These are phyloP conservation scores for Trypoxylus dichotomus DNA, from an alignment of 1,140 invertebrate genomes.

Conservation along the genomic window DNA sequence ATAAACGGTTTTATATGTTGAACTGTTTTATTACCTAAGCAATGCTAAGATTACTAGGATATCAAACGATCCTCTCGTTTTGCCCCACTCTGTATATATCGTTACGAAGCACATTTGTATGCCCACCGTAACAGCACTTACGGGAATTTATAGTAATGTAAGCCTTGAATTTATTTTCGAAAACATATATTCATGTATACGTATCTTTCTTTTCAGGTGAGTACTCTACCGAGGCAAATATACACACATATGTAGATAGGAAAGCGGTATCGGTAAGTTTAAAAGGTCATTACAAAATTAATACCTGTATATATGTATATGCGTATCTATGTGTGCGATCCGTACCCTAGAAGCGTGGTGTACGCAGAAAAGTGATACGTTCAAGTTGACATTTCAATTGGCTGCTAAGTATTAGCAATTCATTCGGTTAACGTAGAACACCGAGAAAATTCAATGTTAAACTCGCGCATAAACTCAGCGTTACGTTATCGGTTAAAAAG, in stretches of 20 bases:
- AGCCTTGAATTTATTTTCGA: constrained; percentile 8
- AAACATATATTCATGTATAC: background rate
- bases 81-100: background rate
- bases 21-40: too few relatives aligned
- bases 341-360: background rate
- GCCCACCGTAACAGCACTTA: background rate
- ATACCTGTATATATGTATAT: background rate
- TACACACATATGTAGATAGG: background rate
- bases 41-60: too few relatives aligned
- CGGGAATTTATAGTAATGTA: background rate
- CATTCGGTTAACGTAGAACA: background rate
- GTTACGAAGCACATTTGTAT: background rate
- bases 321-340: too few relatives aligned
- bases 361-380: background rate
- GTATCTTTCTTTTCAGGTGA: constrained; percentile 15
- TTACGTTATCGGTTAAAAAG: too few relatives aligned
- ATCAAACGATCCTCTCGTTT: background rate
- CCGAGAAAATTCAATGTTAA: background rate
- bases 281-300: constrained; percentile 15
- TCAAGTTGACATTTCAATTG: constrained; percentile 1
- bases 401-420: background rate
- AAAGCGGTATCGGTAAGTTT: constrained; percentile 12
- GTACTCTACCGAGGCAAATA: background rate
- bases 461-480: too few relatives aligned
- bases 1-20: too few relatives aligned